These are phyloP conservation scores for Caenorhabditis tropicalis DNA, from an alignment of 1,140 invertebrate genomes.

Conservation along the genomic window DNA sequence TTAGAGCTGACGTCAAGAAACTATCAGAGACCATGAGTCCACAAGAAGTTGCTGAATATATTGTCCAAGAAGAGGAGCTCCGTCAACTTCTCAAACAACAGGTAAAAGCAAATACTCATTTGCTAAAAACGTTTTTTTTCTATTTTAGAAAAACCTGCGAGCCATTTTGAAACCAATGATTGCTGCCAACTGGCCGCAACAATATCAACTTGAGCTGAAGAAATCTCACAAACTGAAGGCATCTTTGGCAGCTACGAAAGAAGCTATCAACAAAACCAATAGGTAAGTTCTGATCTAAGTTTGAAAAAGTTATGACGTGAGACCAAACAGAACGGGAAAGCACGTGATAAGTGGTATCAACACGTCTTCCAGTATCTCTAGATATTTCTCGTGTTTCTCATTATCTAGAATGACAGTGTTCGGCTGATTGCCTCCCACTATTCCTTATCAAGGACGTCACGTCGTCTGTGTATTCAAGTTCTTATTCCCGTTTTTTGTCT, in stretches of 20 bases:
- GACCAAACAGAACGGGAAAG: too few species aligned
- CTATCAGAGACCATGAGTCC: slow-evolving; percentile 18
- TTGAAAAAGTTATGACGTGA: too few species aligned
- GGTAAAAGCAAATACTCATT: too few species aligned
- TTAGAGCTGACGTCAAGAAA: slow-evolving; percentile 37
- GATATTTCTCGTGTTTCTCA: not conserved
- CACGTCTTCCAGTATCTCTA: not conserved
- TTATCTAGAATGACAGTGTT: not conserved
- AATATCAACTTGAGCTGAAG: slow-evolving; percentile 52
- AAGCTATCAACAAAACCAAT: slow-evolving; percentile 45
- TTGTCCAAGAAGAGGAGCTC: slow-evolving; percentile 41
- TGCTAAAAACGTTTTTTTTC: too few species aligned
- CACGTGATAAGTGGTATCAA: not conserved
- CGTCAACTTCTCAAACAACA: slow-evolving; percentile 48
- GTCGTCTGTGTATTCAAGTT: not conserved
- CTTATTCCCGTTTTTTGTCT: not conserved
- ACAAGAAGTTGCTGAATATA: not conserved
- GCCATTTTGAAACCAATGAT: slow-evolving; percentile 45
- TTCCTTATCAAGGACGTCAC: not conserved
- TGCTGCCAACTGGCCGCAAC: slow-evolving; percentile 40
- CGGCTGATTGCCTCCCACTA: slow-evolving; percentile 7
- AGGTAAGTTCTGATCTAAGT: slow-evolving; percentile 22
- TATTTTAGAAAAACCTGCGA: slow-evolving; percentile 40
- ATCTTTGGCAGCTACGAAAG: slow-evolving; percentile 43
- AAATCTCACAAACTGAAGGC: slow-evolving; percentile 48